Percentiles rank a stretch among this genome's conserved stretches.
phyloP scores from a whole-genome alignment of 2,888 invertebrate genomes.

The Lithophane semibrunnea region DNA sequence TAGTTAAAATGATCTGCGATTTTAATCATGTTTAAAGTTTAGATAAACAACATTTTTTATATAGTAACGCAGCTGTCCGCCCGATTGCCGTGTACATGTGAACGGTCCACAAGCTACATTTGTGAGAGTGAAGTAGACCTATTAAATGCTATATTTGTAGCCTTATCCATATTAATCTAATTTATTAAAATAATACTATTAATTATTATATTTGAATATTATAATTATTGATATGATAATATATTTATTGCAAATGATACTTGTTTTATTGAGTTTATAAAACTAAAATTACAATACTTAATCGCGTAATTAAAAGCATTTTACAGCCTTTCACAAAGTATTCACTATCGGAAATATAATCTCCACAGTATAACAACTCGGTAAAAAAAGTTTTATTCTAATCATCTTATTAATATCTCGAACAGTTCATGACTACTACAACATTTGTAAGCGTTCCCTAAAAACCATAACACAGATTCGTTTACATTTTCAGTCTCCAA shows the following conservation, averaged over 20 bases:
- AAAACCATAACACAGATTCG: slow-evolving; percentile 78
- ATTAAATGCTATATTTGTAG: slow-evolving; percentile 84
- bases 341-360: not conserved
- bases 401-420: slow-evolving; percentile 51
- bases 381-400: slow-evolving; percentile 13
- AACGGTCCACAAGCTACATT: slow-evolving; percentile 74
- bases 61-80: slow-evolving; percentile 50
- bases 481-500: slow-evolving; percentile 64
- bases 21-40: slow-evolving; percentile 64
- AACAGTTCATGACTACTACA: slow-evolving; percentile 71
- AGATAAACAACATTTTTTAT: slow-evolving; percentile 56
- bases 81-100: slow-evolving; percentile 56
- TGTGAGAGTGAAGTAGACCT: slow-evolving; percentile 80
- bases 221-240: slow-evolving; percentile 87
- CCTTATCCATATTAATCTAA: slow-evolving; percentile 87
- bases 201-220: slow-evolving; percentile 77
- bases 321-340: slow-evolving; percentile 42
- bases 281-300: slow-evolving; percentile 19
- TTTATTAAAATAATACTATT: slow-evolving; percentile 71
- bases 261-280: slow-evolving; percentile 51
- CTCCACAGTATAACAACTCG: not conserved
- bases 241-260: slow-evolving; percentile 85
- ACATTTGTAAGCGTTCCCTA: slow-evolving; percentile 80
- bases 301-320: slow-evolving; percentile 22
- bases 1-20: slow-evolving; percentile 65